Evolutionary conservation across 1,140 invertebrate genomes (phyloP), one percentile per base, ranked within the genome.

Genomic region (Pygmarrhopalites habei): DNA sequence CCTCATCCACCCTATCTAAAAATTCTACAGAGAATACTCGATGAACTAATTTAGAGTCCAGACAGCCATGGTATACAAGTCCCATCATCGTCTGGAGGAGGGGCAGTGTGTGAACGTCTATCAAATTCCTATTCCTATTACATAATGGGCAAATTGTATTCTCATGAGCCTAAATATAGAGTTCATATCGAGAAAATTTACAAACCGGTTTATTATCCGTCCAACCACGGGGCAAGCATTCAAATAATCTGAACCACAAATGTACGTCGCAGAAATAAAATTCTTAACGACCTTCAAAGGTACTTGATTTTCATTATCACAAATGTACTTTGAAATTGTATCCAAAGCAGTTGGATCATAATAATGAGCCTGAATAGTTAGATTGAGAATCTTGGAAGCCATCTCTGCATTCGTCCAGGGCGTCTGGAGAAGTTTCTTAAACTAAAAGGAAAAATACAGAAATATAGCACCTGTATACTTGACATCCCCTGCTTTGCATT

Each of bases 11-110:
- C 32, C 32, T 35, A 35, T 35, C 15, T 7, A 35, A 35, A 7
- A 35, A 35, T 57, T 77, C 75, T 1, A 79, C 76, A 60, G 76
- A 79, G 66, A 82, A 82, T 23, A 82, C 76, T 63, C 76, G 72
- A 68, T 79, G 75, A 17, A 82, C 73, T 7, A 82, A 70, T 41
- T 75, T 70, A 25, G 75, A 73, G 2, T 78, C 74, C 58, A 82
- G 73, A 15, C 66, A 62, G 62, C 79, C 75, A 60, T 77, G 80
- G 64, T 74, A 80, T 60, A 77, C 75, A 15, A 82, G 65, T 0
- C 77, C 73, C 19, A 81, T 67, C 49, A 73, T 75, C 7, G 74
- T 70, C 60, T 82, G 77, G 2, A 82, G 68, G 15, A 80, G 67
- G 0, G 75, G 68, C 2, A 81, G 63, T 0, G 78, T 75, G 41